Base-by-base conservation (phyloP, 2,888 invertebrate genomes). In the Malthinus flaveolus region DNA sequence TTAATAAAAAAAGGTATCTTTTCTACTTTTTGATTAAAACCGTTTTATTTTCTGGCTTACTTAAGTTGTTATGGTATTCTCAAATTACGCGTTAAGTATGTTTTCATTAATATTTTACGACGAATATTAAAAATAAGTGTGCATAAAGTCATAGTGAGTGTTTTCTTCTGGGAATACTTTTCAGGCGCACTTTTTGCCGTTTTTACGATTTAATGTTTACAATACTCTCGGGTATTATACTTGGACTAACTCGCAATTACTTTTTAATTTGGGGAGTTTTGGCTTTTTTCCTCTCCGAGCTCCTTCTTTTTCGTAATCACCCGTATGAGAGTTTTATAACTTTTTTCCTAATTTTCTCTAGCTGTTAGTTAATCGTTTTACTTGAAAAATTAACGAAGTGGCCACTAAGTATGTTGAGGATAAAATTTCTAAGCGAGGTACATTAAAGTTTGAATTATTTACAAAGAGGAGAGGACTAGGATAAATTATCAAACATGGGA, bases 261-360 rank as follows among this genome's bases (percentile, higher is more conserved):
- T 59, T 59, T 59, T 59, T 59, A 59, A 59, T 59, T 59, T 59
- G 46, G 37, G 53, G 59, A 42, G 15, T 42, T 59, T 59, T 54
- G 49, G 35, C 49, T 59, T 49, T 52, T 59, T 42, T 12, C 52
- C 23, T 12, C 52, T 12, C 48, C 13, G 10, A 9, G 13, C 36
- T 49, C 35, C 45, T 58, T 52, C 11, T 47, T 23, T 33, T 52
- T 10, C 42, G 7, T 33, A 52, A 31, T 11, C 32, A 11, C 47
- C 37, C 51, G 32, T 32, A 47, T 32, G 44, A 39, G 33, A 49
- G 12, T 31, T 15, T 15, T 31, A 36, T 13, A 42, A 15, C 51
- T 32, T 46, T 57, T 57, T 57, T 2, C 23, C 23, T 57, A 57
- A 51, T 10, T 33, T 15, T 32, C 56, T 50, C 56, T 33, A 39